Conservation (phyloP, 2,888 invertebrate species). For the Philereme transversata region DNA sequence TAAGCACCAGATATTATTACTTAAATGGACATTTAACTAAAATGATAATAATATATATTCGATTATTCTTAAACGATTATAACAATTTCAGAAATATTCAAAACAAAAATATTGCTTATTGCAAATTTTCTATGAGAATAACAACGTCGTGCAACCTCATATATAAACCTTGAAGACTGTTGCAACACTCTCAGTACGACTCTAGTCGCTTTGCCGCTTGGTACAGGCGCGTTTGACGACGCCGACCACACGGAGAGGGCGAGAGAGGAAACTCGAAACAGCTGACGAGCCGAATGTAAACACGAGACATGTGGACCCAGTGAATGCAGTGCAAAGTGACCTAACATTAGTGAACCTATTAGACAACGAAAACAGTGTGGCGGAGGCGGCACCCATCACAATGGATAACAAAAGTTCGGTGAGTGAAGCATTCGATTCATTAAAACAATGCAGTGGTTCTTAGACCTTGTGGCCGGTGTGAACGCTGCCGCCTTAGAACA, state of each 20-base stretch:
- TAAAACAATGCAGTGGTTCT: slow-evolving; percentile 41
- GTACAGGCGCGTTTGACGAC: slow-evolving; percentile 74
- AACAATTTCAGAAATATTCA: slow-evolving; percentile 31
- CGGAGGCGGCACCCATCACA: slow-evolving; percentile 58
- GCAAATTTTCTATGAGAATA: slow-evolving; percentile 54
- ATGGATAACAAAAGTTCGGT: slow-evolving; percentile 80
- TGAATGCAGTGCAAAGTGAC: slow-evolving; percentile 80
- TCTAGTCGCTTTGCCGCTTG: slow-evolving; percentile 85
- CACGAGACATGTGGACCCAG: slow-evolving; percentile 75
- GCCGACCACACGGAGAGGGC: slow-evolving; percentile 83
- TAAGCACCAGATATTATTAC: no score
- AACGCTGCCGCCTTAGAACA: slow-evolving; percentile 31
- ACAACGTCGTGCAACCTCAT: slow-evolving; percentile 69
- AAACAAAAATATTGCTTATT: slow-evolving; percentile 33
- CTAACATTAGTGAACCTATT: slow-evolving; percentile 71
- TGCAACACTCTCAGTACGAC: slow-evolving; percentile 83
- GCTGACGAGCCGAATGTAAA: slow-evolving; percentile 58
- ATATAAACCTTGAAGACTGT: slow-evolving; percentile 80
- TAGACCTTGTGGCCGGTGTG: slow-evolving; percentile 38
- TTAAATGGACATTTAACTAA: no score
- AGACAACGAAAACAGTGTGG: slow-evolving; percentile 53
- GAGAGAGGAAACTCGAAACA: slow-evolving; percentile 74
- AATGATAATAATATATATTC: no score
- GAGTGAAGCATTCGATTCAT: slow-evolving; percentile 56
- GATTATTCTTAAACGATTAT: no score